Evolutionary conservation across 2,797 vertebrate genomes (phyloP).

Genomic region (Nothura maculosa): DNA sequence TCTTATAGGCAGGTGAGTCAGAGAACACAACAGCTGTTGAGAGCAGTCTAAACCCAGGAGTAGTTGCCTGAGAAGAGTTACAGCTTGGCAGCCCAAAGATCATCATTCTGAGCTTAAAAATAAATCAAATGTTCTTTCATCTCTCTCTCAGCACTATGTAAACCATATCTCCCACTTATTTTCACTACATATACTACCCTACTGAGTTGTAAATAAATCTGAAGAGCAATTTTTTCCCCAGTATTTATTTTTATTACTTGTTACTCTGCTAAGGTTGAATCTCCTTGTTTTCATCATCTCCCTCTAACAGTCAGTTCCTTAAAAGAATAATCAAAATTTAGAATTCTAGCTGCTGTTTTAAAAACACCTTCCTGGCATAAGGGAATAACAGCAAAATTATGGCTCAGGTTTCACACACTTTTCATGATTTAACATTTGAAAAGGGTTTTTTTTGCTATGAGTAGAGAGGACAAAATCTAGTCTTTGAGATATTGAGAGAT

Average conservation of each 20-base stretch:
- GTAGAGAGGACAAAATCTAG: background rate
- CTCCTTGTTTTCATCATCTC: background rate
- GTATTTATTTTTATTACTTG: constrained; percentile 9
- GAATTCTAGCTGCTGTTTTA: background rate
- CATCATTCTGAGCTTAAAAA: background rate
- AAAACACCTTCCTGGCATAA: background rate
- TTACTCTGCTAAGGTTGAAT: background rate
- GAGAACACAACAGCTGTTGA: background rate
- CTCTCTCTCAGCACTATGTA: background rate
- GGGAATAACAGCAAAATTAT: background rate
- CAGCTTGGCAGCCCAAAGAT: background rate
- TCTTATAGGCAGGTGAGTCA: constrained; percentile 13
- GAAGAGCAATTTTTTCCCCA: background rate
- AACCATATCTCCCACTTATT: background rate
- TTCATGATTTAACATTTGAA: background rate
- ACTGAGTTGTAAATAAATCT: background rate
- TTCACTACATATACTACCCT: background rate
- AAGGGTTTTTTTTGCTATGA: background rate
- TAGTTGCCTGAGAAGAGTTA: background rate
- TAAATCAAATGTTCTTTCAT: background rate
- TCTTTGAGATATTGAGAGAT: background rate
- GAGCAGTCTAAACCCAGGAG: background rate
- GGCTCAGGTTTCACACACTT: background rate
- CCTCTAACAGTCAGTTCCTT: background rate
- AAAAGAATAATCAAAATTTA: background rate